Evolutionary conservation across 2,113 vertebrate genomes (phyloP), one percentile per base, ranked within the genome.

Genomic region (Sula dactylatra): DNA sequence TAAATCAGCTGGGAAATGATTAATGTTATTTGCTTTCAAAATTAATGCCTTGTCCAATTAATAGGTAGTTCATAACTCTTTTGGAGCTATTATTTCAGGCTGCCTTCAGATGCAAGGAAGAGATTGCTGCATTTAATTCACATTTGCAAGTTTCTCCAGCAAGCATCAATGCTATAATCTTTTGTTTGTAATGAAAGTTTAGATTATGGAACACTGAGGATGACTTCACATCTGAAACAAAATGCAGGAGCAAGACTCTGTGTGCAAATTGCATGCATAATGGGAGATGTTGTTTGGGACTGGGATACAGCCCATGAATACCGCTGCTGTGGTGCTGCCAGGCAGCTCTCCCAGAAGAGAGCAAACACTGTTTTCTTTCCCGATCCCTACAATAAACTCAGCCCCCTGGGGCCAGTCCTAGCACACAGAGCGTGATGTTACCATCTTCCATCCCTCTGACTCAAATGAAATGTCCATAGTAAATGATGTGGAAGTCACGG

Each of bases 291-390:
- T 62, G 11, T 58, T 55, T 56, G 36, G 27, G 56, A 16, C 5
- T 0, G 0, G 44, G 52, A 27, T 18, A 18, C 7, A 27, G 7
- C 38, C 38, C 8, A 3, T 21, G 86, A 20, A 10, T 20, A 5
- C 8, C 0, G 8, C 11, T 9, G 58, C 7, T 4, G 40, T 34
- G 8, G 29, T 12, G 9, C 0, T 7, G 17, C 8, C 42, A 38
- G 70, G 45, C 36, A 66, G 44, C 13, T 40, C 47, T 27, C 5
- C 11, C 27, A 16, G 76, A 29, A 6, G 13, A 29, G 55, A 66
- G 16, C 21, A 52, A 1, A 13, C 10, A 0, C 50, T 6, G 22
- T 12, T 50, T n/a, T 36, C 20, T 29, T 42, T 65, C 58, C 54
- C 10, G 8, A 10, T 26, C 36, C 21, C 45, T 22, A 6, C n/a